A percentile compares a stretch with the other conserved stretches of the same genome.
Evolutionary conservation across 2,888 invertebrate species (phyloP).

Genomic region (Tenthredo scrophulariae): DNA sequence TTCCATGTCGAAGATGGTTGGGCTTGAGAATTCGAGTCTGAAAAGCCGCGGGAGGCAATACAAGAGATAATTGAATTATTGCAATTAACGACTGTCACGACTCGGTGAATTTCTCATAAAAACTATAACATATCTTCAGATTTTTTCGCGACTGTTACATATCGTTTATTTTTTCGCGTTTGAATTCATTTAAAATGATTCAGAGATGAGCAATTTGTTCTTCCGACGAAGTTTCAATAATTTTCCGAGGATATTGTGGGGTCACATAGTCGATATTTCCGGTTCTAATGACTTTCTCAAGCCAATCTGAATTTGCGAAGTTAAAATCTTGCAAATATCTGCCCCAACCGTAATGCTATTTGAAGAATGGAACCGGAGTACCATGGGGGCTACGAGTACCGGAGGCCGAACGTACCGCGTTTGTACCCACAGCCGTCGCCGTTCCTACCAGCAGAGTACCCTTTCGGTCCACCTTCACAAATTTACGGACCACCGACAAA

Average conservation of each 20-base stretch:
- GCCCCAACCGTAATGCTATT: slow-evolving; percentile 12
- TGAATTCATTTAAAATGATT: not conserved
- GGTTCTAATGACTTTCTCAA: slow-evolving; percentile 26
- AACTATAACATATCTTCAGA: not conserved
- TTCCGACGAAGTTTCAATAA: no score
- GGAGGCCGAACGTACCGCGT: slow-evolving; percentile 65
- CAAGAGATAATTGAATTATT: not conserved
- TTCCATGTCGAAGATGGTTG: not conserved
- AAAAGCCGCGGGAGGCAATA: not conserved
- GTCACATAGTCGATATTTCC: not conserved
- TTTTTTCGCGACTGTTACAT: not conserved
- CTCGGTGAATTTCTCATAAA: not conserved
- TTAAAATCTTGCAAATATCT: not conserved
- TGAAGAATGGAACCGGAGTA: slow-evolving; percentile 65
- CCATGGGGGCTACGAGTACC: slow-evolving; percentile 70
- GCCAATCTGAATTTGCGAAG: not conserved
- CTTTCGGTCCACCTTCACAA: slow-evolving; percentile 62
- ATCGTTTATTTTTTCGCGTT: not conserved
- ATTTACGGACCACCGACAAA: slow-evolving; percentile 69
- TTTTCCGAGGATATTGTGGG: not conserved
- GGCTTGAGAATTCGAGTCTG: not conserved
- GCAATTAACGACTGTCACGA: not conserved
- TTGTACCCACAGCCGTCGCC: slow-evolving; percentile 67
- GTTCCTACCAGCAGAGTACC: slow-evolving; percentile 62
- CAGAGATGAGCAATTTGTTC: not conserved